These are phyloP conservation scores for Muscidifurax raptorellus DNA, from an alignment of 1,140 invertebrate genomes.

Conservation along the genomic window DNA sequence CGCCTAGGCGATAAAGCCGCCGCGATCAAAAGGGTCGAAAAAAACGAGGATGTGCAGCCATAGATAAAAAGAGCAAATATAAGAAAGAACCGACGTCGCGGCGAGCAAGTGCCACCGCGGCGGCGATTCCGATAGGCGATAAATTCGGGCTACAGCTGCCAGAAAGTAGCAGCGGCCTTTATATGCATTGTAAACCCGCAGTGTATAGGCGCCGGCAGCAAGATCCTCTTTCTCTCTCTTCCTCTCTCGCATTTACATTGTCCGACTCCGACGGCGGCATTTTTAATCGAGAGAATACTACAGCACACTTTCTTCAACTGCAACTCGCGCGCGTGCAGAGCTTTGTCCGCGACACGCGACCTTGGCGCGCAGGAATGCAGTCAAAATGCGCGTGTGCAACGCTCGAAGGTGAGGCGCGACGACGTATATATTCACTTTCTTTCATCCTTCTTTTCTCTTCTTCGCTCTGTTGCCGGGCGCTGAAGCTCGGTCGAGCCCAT, in stretches of 20 bases:
- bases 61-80: background rate
- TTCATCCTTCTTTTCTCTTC: background rate
- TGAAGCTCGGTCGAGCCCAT: no score
- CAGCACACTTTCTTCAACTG: background rate
- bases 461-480: background rate
- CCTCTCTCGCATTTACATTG: background rate
- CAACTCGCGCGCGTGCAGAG: background rate
- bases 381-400: background rate
- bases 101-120: background rate
- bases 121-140: slow-evolving; percentile 1
- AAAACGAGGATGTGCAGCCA: background rate
- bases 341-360: background rate
- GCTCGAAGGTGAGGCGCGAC: background rate
- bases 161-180: background rate
- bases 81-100: background rate
- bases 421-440: background rate
- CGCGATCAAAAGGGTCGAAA: background rate
- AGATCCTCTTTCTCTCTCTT: no score
- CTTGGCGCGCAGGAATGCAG: background rate
- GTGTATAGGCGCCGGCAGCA: background rate
- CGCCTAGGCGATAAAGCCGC: background rate
- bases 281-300: background rate
- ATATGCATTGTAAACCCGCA: background rate
- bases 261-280: background rate
- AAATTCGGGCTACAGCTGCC: background rate